A percentile compares a stretch with the other conserved stretches of the same genome.
These are phyloP conservation scores for Popillia japonica DNA, from an alignment of 1,140 invertebrate species.

Conservation along the genomic window DNA sequence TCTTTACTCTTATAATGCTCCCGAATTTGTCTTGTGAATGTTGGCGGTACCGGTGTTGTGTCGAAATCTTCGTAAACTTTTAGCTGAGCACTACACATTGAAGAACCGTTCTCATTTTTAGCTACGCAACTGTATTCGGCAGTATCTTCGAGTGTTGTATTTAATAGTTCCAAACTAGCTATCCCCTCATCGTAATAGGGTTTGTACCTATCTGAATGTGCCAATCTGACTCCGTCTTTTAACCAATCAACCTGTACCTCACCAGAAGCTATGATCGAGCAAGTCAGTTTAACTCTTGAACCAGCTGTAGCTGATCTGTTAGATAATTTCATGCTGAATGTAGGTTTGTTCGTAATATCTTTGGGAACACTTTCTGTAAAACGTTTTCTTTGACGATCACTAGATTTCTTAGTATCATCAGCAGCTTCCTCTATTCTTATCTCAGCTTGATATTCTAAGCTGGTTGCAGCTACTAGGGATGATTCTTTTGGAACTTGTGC, in stretches of 20 bases:
- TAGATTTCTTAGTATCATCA: neutral
- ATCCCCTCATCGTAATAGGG: conserved; percentile 72
- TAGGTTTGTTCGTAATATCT: conserved; percentile 69
- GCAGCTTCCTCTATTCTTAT: conserved; percentile 42
- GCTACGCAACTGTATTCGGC: conserved; percentile 80
- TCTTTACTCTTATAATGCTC: conserved; percentile 61
- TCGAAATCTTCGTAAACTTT: conserved; percentile 76
- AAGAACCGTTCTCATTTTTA: conserved; percentile 75
- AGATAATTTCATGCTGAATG: conserved; percentile 82
- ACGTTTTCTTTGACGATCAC: neutral
- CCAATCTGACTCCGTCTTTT: conserved; percentile 74
- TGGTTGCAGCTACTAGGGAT: too few relatives aligned
- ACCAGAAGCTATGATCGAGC: conserved; percentile 82
- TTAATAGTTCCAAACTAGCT: conserved; percentile 77
- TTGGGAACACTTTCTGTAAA: conserved; percentile 40
- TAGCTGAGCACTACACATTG: conserved; percentile 73
- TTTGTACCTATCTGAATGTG: conserved; percentile 65
- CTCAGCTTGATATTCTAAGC: conserved; percentile 30
- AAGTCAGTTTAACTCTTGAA: conserved; percentile 80
- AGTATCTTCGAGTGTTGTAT: conserved; percentile 70
- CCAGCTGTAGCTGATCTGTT: conserved; percentile 79
- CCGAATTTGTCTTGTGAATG: conserved; percentile 76
- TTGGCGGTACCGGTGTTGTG: conserved; percentile 71
- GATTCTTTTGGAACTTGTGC: too few relatives aligned
- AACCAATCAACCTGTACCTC: conserved; percentile 85